Evolutionary conservation across 2,113 vertebrate species (phyloP).

Genomic region (Rana temporaria): DNA sequence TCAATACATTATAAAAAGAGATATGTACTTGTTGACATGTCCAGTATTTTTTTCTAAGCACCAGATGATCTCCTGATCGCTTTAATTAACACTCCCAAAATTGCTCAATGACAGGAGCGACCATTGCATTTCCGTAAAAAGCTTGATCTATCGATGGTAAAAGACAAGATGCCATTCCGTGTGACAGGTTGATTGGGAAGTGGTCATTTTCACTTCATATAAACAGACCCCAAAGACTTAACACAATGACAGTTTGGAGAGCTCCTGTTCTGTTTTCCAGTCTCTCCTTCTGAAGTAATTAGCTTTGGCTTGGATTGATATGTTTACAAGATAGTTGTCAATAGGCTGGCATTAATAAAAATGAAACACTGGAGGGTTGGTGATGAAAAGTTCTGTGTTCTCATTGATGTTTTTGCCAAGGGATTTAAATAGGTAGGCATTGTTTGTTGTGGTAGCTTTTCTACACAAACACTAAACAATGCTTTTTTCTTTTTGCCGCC

Average conservation of each 20-base stretch:
- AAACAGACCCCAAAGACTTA: constrained; percentile 13
- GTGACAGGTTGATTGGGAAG: constrained; percentile 25
- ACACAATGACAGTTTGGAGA: constrained; percentile 8
- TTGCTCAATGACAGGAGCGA: constrained; percentile 2
- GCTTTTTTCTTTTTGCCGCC: too few relatives aligned
- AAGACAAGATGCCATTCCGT: background rate
- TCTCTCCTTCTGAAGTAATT: constrained; percentile 25
- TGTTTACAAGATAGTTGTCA: constrained; percentile 38
- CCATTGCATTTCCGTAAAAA: background rate
- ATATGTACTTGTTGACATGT: background rate
- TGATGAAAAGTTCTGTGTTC: background rate
- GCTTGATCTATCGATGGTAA: constrained; percentile 16
- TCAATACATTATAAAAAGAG: constrained; percentile 20
- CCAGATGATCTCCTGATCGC: background rate
- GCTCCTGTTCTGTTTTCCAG: constrained; percentile 7
- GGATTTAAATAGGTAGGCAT: background rate
- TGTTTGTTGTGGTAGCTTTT: too few relatives aligned
- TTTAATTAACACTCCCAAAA: constrained; percentile 39
- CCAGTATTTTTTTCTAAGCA: background rate
- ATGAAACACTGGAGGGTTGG: background rate
- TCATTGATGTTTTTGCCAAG: background rate
- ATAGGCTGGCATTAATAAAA: constrained; percentile 2
- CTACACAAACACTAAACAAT: too few relatives aligned
- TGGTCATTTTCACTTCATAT: constrained; percentile 21
- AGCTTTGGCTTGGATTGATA: constrained; percentile 15